These are phyloP conservation scores for Tromatobia lineatoria DNA, from an alignment of 2,888 invertebrate species.

Conservation along the genomic window DNA sequence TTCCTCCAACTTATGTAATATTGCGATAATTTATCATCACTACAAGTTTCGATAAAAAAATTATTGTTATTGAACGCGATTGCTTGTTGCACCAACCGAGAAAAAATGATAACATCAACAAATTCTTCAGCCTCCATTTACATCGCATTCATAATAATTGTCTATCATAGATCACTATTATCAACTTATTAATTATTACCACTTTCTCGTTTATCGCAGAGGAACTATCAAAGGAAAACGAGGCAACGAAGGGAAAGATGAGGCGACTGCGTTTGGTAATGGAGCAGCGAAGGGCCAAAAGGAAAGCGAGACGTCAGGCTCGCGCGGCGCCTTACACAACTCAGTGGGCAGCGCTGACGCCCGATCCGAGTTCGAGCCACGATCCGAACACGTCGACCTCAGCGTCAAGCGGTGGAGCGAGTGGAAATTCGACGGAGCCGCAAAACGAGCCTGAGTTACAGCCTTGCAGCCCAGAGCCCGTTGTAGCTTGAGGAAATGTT, in stretches of 20 bases:
- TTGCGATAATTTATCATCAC: too few relatives aligned
- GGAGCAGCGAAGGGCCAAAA: conserved; percentile 93
- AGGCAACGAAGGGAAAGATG: conserved; percentile 94
- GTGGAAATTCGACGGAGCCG: conserved; percentile 76
- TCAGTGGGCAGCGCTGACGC: conserved; percentile 85
- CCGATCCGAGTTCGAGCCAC: conserved; percentile 84
- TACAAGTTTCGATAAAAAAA: too few relatives aligned
- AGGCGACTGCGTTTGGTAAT: conserved; percentile 95
- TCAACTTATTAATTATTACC: neutral
- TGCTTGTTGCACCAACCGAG: too few relatives aligned
- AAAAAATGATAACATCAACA: too few relatives aligned
- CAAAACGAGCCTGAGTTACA: conserved; percentile 83
- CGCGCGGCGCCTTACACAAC: conserved; percentile 90
- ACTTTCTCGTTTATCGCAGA: conserved; percentile 72
- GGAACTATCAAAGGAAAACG: conserved; percentile 90
- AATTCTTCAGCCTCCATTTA: too few relatives aligned
- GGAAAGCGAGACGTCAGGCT: conserved; percentile 91
- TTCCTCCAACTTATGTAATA: too few relatives aligned
- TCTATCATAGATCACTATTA: too few relatives aligned
- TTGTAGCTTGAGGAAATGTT: conserved; percentile 80
- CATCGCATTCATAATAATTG: too few relatives aligned
- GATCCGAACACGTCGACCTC: conserved; percentile 81
- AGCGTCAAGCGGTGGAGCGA: conserved; percentile 72
- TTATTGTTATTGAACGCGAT: too few relatives aligned
- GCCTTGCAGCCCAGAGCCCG: conserved; percentile 83